These are phyloP conservation scores for Neria commutata DNA, from an alignment of 2,888 invertebrate genomes.

Conservation along the genomic window DNA sequence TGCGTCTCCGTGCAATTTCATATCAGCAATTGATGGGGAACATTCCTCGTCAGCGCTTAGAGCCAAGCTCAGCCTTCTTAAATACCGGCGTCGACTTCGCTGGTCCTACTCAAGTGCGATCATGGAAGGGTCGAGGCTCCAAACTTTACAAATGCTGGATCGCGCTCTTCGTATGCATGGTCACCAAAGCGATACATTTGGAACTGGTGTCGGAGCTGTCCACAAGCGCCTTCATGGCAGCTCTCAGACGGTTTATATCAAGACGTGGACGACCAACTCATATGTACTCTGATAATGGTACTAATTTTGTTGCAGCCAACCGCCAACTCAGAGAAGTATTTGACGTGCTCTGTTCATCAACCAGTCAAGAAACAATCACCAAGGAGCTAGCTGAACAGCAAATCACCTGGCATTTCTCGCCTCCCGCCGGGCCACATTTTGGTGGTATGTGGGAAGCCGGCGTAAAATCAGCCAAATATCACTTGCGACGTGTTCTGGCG, in stretches of 20 bases:
- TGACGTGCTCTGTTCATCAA: no score
- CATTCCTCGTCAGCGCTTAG: constrained; percentile 27
- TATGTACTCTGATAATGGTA: constrained; percentile 25
- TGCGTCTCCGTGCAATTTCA: neutral
- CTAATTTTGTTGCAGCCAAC: constrained; percentile 29
- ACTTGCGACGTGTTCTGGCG: constrained; percentile 19
- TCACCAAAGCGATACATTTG: constrained; percentile 24
- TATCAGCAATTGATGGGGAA: constrained; percentile 30
- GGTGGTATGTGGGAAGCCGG: constrained; percentile 21
- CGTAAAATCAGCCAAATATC: constrained; percentile 18
- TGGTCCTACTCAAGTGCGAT: constrained; percentile 21
- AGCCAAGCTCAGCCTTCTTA: constrained; percentile 25
- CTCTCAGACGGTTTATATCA: constrained; percentile 38
- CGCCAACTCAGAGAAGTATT: no score
- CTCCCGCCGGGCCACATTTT: constrained; percentile 14
- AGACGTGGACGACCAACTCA: neutral
- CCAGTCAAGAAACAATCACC: constrained; percentile 7
- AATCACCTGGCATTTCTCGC: constrained; percentile 2
- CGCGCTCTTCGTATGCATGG: constrained; percentile 25
- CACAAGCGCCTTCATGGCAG: constrained; percentile 39
- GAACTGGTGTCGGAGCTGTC: constrained; percentile 24
- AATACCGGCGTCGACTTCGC: constrained; percentile 23
- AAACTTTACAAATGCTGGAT: constrained; percentile 24
- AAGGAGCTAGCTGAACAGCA: constrained; percentile 8
- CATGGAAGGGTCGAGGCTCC: constrained; percentile 25